These are phyloP conservation scores for Saturnia pavonia DNA, from an alignment of 2,888 invertebrate species.

Conservation along the genomic window DNA sequence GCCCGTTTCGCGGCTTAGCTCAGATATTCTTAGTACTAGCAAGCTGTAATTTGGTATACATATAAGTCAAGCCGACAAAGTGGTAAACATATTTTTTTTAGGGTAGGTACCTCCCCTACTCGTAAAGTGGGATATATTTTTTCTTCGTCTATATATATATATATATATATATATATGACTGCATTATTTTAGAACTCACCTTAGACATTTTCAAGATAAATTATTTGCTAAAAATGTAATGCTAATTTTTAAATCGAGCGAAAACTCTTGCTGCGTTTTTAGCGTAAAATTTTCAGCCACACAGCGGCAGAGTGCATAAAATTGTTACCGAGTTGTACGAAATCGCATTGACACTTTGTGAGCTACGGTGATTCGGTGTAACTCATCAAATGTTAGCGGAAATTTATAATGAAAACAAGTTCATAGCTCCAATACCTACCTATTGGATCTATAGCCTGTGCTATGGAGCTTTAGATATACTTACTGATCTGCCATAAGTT, in stretches of 20 bases:
- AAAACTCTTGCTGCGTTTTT: constrained; percentile 9
- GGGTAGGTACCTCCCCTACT: no score
- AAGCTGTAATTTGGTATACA: no score
- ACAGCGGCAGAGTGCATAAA: constrained; percentile 42
- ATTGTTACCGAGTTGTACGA: constrained; percentile 44
- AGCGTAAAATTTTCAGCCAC: constrained; percentile 33
- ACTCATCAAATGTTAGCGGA: constrained; percentile 25
- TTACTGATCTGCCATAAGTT: no score
- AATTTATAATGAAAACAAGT: constrained; percentile 16
- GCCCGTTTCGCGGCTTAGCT: no score
- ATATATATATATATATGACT: background rate
- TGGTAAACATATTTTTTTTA: no score
- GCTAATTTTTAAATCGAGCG: constrained; percentile 11
- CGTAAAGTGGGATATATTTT: no score
- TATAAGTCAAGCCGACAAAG: no score
- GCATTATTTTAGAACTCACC: background rate
- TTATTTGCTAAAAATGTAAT: constrained; percentile 5
- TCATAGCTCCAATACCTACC: background rate
- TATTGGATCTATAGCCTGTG: no score
- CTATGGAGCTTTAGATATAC: background rate
- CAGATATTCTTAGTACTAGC: no score
- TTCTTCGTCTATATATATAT: no score
- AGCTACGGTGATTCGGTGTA: constrained; percentile 33
- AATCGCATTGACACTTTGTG: constrained; percentile 52
- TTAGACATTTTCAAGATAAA: background rate